A percentile compares a stretch with the other conserved stretches of the same genome.
phyloP scores from a whole-genome alignment of 1,140 invertebrate species.

The Brachionus angularis region DNA sequence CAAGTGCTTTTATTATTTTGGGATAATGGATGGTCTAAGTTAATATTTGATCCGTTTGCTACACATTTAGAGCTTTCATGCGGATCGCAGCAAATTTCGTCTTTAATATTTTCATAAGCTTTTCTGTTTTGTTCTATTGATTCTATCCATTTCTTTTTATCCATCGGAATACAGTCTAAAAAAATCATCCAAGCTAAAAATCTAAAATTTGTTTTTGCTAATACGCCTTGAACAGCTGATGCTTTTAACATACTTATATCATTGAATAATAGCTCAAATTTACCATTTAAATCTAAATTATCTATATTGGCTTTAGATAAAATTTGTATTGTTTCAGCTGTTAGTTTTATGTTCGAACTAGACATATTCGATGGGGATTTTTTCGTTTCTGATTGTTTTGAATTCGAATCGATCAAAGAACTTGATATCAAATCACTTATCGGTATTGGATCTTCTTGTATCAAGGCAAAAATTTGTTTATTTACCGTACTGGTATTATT shows the following conservation, averaged over 20 bases:
- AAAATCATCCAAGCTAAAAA: conserved; percentile 42
- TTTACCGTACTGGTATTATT: too few species aligned
- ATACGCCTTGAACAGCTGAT: conserved; percentile 33
- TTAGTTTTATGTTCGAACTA: conserved; percentile 11
- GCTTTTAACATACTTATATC: conserved; percentile 39
- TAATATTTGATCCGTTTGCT: too few species aligned
- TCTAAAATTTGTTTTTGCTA: conserved; percentile 42
- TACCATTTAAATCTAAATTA: conserved; percentile 4
- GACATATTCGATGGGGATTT: conserved; percentile 21
- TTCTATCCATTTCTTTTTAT: conserved; percentile 1
- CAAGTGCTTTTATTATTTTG: conserved; percentile 35
- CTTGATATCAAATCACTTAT: too few species aligned
- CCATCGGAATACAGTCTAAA: conserved; percentile 30
- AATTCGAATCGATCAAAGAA: too few species aligned
- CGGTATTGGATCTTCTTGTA: too few species aligned
- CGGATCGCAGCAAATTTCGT: conserved; percentile 37
- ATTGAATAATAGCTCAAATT: conserved; percentile 37
- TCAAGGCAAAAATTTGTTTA: too few species aligned
- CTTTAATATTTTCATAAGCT: conserved; percentile 35
- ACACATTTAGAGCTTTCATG: too few species aligned
- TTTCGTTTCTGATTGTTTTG: too few species aligned
- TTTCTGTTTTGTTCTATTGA: background rate
- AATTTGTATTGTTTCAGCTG: conserved; percentile 7
- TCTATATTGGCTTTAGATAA: conserved; percentile 18
- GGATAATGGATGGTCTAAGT: conserved; percentile 30